phyloP scores from a whole-genome alignment of 2,888 invertebrate species.

The Dryobotodes eremita region DNA sequence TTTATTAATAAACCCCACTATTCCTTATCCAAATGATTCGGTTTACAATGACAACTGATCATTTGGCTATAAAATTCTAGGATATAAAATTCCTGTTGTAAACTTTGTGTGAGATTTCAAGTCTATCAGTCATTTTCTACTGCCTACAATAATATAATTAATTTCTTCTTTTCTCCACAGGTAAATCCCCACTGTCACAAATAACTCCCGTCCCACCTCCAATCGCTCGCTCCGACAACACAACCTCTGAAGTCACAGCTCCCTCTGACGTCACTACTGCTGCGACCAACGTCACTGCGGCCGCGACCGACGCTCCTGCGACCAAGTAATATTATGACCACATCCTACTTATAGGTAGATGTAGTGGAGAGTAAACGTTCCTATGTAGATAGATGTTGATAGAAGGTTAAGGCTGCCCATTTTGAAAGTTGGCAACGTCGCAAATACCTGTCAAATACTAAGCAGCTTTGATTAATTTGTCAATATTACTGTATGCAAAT shows the following conservation, averaged over 20 bases:
- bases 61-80: too few relatives aligned
- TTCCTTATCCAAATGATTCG: too few relatives aligned
- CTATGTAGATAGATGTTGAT: constrained; percentile 3
- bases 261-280: constrained; percentile 18
- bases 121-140: too few relatives aligned
- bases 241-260: constrained; percentile 21
- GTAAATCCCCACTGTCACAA: constrained; percentile 43
- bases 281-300: neutral
- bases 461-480: neutral
- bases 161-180: constrained; percentile 3
- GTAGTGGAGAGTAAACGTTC: constrained; percentile 17
- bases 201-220: constrained; percentile 13
- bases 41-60: too few relatives aligned
- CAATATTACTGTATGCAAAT: neutral
- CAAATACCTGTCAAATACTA: neutral
- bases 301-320: neutral
- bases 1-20: too few relatives aligned
- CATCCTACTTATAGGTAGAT: neutral
- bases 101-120: too few relatives aligned
- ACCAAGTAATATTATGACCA: constrained; percentile 15
- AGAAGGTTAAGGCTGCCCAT: neutral
- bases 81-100: too few relatives aligned
- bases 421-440: neutral
- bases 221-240: constrained; percentile 1
- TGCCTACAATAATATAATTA: too few relatives aligned